phyloP scores from a whole-genome alignment of 2,113 vertebrate genomes.

The Verasper variegatus region DNA sequence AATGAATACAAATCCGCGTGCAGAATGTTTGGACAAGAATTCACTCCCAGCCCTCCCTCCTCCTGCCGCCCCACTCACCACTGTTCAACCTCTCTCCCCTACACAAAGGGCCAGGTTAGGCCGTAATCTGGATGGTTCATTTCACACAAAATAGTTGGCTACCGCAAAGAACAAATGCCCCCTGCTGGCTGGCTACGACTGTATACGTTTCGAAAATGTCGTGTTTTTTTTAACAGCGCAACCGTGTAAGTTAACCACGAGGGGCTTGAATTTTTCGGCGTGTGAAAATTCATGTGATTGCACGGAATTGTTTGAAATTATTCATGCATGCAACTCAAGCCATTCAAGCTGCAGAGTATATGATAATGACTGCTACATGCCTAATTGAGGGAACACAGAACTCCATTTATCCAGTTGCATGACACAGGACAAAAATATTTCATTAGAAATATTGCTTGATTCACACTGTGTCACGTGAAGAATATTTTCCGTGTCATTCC shows the following conservation, averaged over 20 bases:
- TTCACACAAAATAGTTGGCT: constrained; percentile 48
- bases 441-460: constrained; percentile 27
- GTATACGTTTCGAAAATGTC: constrained; percentile 17
- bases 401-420: constrained; percentile 49
- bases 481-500: neutral
- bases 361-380: constrained; percentile 52
- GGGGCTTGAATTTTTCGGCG: neutral
- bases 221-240: neutral
- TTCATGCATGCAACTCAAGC: constrained; percentile 60
- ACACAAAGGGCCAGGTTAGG: constrained; percentile 62
- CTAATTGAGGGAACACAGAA: constrained; percentile 57
- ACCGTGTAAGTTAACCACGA: neutral
- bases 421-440: constrained; percentile 38
- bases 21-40: constrained; percentile 87
- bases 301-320: constrained; percentile 57
- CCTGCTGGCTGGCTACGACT: constrained; percentile 47
- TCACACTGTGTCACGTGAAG: neutral
- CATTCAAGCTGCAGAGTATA: constrained; percentile 61
- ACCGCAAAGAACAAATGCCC: constrained; percentile 62
- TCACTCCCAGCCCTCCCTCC: constrained; percentile 65
- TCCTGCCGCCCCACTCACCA: constrained; percentile 47
- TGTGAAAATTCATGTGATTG: constrained; percentile 33
- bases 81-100: constrained; percentile 51
- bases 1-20: constrained; percentile 87
- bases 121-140: constrained; percentile 56